phyloP scores from a whole-genome alignment of 2,888 invertebrate species.

The Tachina fera region DNA sequence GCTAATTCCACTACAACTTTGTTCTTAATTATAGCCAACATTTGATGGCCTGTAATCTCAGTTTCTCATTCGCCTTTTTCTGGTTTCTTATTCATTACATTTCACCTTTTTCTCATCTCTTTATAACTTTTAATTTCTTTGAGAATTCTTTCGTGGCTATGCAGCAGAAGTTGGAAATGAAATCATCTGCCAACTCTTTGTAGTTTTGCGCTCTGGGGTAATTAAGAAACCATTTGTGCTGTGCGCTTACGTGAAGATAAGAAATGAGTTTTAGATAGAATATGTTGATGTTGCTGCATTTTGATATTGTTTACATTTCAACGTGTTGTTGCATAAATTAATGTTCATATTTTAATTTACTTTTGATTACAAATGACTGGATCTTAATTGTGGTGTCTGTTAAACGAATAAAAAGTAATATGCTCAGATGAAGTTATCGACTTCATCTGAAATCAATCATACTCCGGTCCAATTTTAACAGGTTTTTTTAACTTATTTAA shows the following conservation, averaged over 20 bases:
- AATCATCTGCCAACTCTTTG: conserved; percentile 40
- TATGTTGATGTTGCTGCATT: conserved; percentile 2
- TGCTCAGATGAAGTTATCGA: neutral
- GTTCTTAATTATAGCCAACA: conserved; percentile 42
- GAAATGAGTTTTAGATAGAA: conserved; percentile 21
- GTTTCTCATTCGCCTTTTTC: conserved; percentile 32
- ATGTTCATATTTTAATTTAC: conserved; percentile 53
- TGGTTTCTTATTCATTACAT: conserved; percentile 7
- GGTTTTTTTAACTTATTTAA: neutral
- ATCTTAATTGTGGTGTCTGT: conserved; percentile 22
- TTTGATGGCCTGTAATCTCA: conserved; percentile 51
- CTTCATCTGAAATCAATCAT: neutral
- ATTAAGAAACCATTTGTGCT: conserved; percentile 66
- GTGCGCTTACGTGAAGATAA: conserved; percentile 23
- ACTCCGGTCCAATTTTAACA: neutral
- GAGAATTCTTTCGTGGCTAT: conserved; percentile 14
- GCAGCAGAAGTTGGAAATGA: conserved; percentile 35
- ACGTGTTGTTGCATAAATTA: conserved; percentile 58
- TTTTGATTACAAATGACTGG: conserved; percentile 59
- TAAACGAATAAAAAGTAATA: neutral
- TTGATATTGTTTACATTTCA: conserved; percentile 41
- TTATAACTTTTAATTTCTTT: conserved; percentile 64
- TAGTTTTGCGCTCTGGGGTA: conserved; percentile 57
- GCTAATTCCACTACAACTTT: neutral
- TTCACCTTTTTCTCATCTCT: conserved; percentile 31